Percentiles rank a stretch among this genome's conserved stretches.
These are phyloP conservation scores for Pseudorhombus dupliciocellatus DNA, from an alignment of 2,113 vertebrate genomes.

Conservation along the genomic window DNA sequence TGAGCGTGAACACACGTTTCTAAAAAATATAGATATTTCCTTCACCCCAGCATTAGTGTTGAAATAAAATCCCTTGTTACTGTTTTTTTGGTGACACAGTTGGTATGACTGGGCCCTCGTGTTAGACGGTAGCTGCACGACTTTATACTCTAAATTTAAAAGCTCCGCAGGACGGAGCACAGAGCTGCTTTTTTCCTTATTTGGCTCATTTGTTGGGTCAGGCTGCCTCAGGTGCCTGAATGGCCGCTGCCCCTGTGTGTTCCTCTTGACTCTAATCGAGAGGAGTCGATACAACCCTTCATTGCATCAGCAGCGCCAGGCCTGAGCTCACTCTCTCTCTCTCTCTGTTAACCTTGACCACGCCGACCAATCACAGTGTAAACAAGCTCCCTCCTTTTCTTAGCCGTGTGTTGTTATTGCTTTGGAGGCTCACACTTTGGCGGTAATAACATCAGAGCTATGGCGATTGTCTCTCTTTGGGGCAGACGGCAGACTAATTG, in stretches of 20 bases:
- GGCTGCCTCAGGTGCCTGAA: too few species aligned
- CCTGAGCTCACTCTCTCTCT: neutral
- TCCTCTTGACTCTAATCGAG: conserved; percentile 26
- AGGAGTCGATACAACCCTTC: conserved; percentile 35
- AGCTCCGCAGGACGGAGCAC: too few species aligned
- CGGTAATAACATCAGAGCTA: conserved; percentile 65
- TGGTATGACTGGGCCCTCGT: too few species aligned
- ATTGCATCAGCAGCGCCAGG: conserved; percentile 31
- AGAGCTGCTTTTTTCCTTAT: too few species aligned
- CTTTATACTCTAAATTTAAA: too few species aligned
- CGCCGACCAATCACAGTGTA: conserved; percentile 49
- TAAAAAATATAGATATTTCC: too few species aligned
- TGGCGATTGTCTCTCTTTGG: conserved; percentile 70
- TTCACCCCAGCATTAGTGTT: too few species aligned
- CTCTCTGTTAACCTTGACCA: conserved; percentile 42
- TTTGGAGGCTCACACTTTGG: conserved; percentile 49
- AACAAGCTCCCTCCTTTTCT: conserved; percentile 42
- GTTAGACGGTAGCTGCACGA: too few species aligned
- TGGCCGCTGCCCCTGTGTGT: conserved; percentile 30
- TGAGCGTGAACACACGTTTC: neutral
- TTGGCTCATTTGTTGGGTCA: too few species aligned
- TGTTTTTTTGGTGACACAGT: too few species aligned
- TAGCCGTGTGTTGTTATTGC: conserved; percentile 52
- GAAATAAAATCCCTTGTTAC: too few species aligned
- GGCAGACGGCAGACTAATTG: conserved; percentile 79